phyloP scores from a whole-genome alignment of 1,140 invertebrate species.

The Trichogramma pretiosum region DNA sequence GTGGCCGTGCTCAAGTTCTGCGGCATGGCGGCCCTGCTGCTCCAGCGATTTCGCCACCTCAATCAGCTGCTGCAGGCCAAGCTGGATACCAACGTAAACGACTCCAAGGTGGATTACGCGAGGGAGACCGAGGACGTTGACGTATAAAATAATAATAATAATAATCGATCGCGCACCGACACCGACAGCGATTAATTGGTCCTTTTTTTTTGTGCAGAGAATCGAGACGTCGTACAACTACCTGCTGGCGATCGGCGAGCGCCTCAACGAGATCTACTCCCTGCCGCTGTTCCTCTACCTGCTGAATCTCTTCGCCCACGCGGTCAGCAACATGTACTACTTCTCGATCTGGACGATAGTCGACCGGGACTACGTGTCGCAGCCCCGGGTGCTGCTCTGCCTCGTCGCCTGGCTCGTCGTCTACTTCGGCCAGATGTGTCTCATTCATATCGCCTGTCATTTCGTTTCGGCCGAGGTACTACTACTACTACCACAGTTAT shows the following conservation, averaged over 20 bases:
- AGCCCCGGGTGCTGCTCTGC: constrained; percentile 18
- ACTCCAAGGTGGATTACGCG: too few relatives aligned
- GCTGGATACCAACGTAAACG: background rate
- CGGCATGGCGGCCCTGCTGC: constrained; percentile 26
- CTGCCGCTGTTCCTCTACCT: constrained; percentile 33
- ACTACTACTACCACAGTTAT: too few relatives aligned
- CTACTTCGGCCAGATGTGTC: constrained; percentile 26
- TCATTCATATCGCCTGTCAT: constrained; percentile 30
- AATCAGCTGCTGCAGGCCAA: constrained; percentile 15
- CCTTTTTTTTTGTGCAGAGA: too few relatives aligned
- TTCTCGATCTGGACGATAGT: constrained; percentile 19
- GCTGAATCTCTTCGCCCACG: constrained; percentile 29
- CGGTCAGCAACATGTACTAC: constrained; percentile 30
- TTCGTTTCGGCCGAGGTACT: constrained; percentile 28
- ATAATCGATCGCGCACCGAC: too few relatives aligned
- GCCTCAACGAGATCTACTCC: constrained; percentile 24
- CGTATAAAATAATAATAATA: too few relatives aligned
- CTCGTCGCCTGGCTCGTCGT: constrained; percentile 25
- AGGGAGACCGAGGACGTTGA: too few relatives aligned
- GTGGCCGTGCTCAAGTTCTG: constrained; percentile 29
- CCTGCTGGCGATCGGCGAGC: constrained; percentile 29
- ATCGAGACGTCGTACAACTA: constrained; percentile 31
- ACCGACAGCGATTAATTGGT: too few relatives aligned
- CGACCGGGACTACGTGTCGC: background rate
- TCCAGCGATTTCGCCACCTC: constrained; percentile 32